Conservation (phyloP, 1,140 invertebrate species). For the Reticulitermes speratus region DNA sequence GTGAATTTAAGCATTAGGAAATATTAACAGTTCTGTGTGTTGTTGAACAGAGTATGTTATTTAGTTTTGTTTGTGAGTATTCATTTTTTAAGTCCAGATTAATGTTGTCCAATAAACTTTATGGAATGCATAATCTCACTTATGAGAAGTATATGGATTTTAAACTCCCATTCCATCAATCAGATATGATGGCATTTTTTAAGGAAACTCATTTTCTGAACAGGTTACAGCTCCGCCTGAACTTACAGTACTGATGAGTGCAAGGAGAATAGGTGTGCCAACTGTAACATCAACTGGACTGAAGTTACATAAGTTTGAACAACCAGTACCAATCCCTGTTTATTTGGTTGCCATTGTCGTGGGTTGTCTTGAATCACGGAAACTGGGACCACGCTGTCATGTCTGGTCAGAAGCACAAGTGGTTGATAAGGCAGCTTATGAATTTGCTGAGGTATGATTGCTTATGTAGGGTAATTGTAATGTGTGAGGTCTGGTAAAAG, state of each 20-base stretch:
- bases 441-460: constrained; percentile 71
- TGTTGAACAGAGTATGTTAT: too few relatives aligned
- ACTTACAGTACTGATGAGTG: constrained; percentile 88
- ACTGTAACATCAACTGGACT: constrained; percentile 44
- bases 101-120: too few relatives aligned
- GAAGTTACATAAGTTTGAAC: constrained; percentile 64
- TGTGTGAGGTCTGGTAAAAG: not conserved
- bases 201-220: not conserved
- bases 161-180: too few relatives aligned
- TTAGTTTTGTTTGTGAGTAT: not conserved
- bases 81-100: too few relatives aligned
- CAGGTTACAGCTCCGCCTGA: constrained; percentile 72
- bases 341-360: constrained; percentile 86
- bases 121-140: too few relatives aligned
- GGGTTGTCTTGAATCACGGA: constrained; percentile 73
- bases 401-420: constrained; percentile 90
- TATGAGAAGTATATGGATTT: too few relatives aligned
- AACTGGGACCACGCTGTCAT: constrained; percentile 73
- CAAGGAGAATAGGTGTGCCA: constrained; percentile 57
- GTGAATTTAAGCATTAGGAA: too few relatives aligned
- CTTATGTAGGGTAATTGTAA: too few relatives aligned
- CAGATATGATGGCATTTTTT: too few relatives aligned
- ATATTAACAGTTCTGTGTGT: too few relatives aligned
- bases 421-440: constrained; percentile 79
- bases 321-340: constrained; percentile 73